These are phyloP conservation scores for Myxocyprinus asiaticus DNA, from an alignment of 2,113 vertebrate genomes.

Conservation along the genomic window DNA sequence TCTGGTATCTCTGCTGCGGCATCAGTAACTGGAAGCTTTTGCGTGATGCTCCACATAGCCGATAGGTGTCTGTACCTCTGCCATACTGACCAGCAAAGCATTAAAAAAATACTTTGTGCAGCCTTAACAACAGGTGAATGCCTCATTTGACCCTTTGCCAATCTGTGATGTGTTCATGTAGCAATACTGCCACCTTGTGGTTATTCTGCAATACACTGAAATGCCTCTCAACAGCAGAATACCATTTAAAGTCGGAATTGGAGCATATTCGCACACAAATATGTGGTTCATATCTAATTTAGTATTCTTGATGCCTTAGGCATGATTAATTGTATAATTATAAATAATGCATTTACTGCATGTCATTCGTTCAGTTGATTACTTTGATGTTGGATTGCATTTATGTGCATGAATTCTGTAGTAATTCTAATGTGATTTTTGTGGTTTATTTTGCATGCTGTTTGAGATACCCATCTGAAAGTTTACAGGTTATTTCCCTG, in stretches of 20 bases:
- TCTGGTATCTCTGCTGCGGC: too few species aligned
- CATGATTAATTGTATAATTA: not conserved
- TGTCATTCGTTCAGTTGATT: not conserved
- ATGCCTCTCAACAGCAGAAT: not conserved
- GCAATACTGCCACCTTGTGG: conserved; percentile 20
- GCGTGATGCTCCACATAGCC: too few species aligned
- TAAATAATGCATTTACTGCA: not conserved
- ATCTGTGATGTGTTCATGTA: not conserved
- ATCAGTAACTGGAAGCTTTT: too few species aligned
- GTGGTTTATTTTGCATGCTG: conserved; percentile 9
- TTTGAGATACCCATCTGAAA: conserved; percentile 70
- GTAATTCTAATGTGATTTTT: conserved; percentile 35
- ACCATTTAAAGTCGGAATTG: not conserved
- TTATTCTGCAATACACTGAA: not conserved
- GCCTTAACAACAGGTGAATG: too few species aligned
- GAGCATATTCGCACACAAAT: not conserved
- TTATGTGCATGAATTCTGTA: conserved; percentile 21
- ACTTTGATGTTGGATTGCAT: not conserved
- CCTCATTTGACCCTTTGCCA: not conserved
- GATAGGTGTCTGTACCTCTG: too few species aligned
- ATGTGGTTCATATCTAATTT: too few species aligned
- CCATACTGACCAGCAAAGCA: too few species aligned
- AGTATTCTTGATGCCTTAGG: too few species aligned
- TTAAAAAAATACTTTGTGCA: too few species aligned
- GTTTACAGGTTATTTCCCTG: conserved; percentile 83